Percentiles rank a stretch among this genome's conserved stretches.
Evolutionary conservation across 2,113 vertebrate species (phyloP).

Genomic region (Hypocryptadius cinnamomeus): DNA sequence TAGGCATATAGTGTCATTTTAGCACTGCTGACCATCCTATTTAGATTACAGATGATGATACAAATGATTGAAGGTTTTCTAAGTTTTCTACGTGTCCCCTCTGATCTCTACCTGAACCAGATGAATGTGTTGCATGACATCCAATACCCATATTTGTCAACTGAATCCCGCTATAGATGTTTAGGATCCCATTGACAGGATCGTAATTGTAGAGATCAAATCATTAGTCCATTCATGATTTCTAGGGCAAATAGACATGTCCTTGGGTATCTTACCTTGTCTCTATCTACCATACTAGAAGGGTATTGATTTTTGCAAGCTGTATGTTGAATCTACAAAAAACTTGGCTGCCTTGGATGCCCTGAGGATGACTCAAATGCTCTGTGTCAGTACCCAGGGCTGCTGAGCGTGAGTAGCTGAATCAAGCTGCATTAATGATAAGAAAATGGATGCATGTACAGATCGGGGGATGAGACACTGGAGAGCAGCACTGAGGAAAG

Average conservation of each 20-base stretch:
- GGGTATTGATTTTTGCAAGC: background rate
- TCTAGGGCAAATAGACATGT: background rate
- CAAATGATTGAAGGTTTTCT: background rate
- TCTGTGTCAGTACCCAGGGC: background rate
- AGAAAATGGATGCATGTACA: background rate
- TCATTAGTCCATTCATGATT: background rate
- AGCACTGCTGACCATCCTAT: background rate
- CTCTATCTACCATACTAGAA: background rate
- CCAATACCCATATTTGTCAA: background rate
- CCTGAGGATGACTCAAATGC: background rate
- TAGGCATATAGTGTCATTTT: background rate
- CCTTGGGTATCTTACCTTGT: background rate
- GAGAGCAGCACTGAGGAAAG: background rate
- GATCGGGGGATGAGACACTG: background rate
- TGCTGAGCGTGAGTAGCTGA: background rate
- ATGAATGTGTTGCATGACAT: background rate
- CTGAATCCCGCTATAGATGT: background rate
- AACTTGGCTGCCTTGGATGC: background rate
- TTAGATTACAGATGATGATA: background rate
- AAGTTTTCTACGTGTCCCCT: background rate
- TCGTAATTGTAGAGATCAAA: background rate
- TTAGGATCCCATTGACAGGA: background rate
- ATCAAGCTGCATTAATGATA: background rate
- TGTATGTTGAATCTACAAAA: background rate
- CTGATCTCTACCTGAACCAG: background rate